A percentile compares a stretch with the other conserved stretches of the same genome.
These are phyloP conservation scores for Megalops atlanticus DNA, from an alignment of 2,113 vertebrate species.

Conservation along the genomic window DNA sequence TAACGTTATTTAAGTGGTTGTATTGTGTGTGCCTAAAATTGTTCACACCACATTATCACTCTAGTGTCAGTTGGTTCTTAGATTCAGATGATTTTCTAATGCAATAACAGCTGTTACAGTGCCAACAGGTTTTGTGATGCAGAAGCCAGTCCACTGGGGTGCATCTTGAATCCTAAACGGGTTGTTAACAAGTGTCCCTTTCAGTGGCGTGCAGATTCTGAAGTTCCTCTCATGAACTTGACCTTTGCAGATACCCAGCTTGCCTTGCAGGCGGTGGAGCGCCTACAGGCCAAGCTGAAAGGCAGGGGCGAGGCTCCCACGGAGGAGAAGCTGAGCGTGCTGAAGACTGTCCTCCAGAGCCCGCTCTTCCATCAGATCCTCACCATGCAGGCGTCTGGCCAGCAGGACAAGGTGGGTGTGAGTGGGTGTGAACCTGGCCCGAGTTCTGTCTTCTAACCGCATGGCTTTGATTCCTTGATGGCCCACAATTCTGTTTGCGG, in stretches of 20 bases:
- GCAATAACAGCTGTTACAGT: neutral
- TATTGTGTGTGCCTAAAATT: neutral
- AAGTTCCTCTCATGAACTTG: neutral
- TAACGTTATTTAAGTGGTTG: too few species aligned
- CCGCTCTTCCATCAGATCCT: constrained; percentile 93
- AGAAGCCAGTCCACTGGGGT: neutral
- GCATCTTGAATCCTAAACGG: neutral
- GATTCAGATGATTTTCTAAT: neutral
- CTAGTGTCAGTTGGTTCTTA: neutral
- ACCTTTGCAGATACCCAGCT: constrained; percentile 75
- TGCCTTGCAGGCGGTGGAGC: constrained; percentile 88
- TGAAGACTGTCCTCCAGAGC: constrained; percentile 90
- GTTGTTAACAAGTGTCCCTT: neutral
- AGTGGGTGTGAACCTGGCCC: neutral
- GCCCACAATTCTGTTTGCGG: too few species aligned
- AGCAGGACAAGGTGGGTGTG: constrained; percentile 77
- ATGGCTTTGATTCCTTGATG: too few species aligned
- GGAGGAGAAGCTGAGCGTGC: constrained; percentile 83
- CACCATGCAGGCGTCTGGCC: constrained; percentile 82
- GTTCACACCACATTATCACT: neutral
- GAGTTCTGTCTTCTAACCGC: too few species aligned
- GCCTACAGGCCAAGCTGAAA: constrained; percentile 85
- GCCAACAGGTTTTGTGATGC: neutral
- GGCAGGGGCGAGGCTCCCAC: constrained; percentile 82
- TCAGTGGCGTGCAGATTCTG: neutral